phyloP scores from a whole-genome alignment of 2,888 invertebrate genomes.

The Sesamia inferens region DNA sequence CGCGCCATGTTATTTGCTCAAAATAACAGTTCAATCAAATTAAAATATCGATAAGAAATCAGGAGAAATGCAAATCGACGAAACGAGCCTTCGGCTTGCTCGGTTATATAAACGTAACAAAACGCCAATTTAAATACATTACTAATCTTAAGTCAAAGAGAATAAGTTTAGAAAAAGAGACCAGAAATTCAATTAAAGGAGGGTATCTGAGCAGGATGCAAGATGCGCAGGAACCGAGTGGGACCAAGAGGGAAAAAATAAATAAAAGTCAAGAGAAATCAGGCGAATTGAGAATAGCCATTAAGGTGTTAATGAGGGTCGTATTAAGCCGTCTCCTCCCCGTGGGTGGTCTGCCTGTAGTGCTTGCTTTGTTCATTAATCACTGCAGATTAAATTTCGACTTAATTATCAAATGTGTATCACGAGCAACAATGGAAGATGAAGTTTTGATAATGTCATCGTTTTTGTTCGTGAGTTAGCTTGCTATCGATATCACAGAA shows the following conservation, averaged over 20 bases:
- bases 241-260: slow-evolving; percentile 80
- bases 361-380: slow-evolving; percentile 87
- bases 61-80: slow-evolving; percentile 68
- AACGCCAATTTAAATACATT: slow-evolving; percentile 89
- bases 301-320: slow-evolving; percentile 90
- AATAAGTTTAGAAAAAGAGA: slow-evolving; percentile 88
- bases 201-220: slow-evolving; percentile 77
- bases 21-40: slow-evolving; percentile 80
- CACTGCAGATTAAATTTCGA: slow-evolving; percentile 83
- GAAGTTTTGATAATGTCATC: slow-evolving; percentile 63
- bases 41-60: slow-evolving; percentile 82
- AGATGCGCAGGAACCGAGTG: slow-evolving; percentile 71
- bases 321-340: slow-evolving; percentile 89
- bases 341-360: slow-evolving; percentile 87
- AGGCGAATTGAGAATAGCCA: slow-evolving; percentile 89
- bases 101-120: slow-evolving; percentile 86
- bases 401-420: slow-evolving; percentile 85
- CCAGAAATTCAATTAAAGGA: slow-evolving; percentile 87
- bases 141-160: slow-evolving; percentile 89
- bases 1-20: slow-evolving; percentile 54
- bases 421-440: slow-evolving; percentile 71
- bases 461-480: slow-evolving; percentile 55
- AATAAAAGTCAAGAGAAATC: slow-evolving; percentile 87
- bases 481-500: too few species aligned
- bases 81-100: slow-evolving; percentile 67